These are phyloP conservation scores for Urosaurus nigricauda DNA, from an alignment of 2,797 vertebrate species.

Conservation along the genomic window DNA sequence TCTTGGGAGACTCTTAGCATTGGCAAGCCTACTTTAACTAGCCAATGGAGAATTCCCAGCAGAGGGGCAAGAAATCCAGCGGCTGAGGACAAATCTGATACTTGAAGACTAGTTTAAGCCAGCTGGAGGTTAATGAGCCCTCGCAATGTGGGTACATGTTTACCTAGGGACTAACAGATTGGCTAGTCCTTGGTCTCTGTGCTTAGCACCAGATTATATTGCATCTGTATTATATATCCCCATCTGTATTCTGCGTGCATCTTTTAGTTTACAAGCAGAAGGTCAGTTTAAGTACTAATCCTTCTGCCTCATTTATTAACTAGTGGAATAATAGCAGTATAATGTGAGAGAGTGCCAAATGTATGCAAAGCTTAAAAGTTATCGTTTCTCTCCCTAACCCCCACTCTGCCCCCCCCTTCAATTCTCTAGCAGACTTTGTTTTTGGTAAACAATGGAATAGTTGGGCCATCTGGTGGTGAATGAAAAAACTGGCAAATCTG, in stretches of 20 bases:
- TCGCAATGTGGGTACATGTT: not conserved
- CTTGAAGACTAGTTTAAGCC: conserved; percentile 50
- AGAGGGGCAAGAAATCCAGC: conserved; percentile 42
- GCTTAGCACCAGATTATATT: not conserved
- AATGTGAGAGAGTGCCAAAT: conserved; percentile 59
- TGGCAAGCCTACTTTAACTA: not conserved
- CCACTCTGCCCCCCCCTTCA: not conserved
- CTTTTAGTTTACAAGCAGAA: conserved; percentile 40
- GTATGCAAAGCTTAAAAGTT: conserved; percentile 71
- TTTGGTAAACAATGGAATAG: conserved; percentile 66
- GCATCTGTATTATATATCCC: conserved; percentile 26
- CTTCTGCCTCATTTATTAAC: conserved; percentile 65
- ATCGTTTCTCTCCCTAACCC: conserved; percentile 46
- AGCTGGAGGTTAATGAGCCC: conserved; percentile 31
- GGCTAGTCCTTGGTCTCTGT: accelerated
- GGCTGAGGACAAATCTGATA: not conserved
- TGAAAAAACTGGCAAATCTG: conserved; percentile 46
- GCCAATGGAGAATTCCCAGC: accelerated
- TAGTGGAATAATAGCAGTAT: conserved; percentile 55
- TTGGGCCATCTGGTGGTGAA: conserved; percentile 80
- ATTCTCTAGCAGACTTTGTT: not conserved
- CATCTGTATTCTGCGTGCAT: conserved; percentile 24
- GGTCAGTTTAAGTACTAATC: conserved; percentile 60
- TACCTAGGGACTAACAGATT: conserved; percentile 24
- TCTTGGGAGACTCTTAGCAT: not conserved